phyloP scores from a whole-genome alignment of 2,888 invertebrate species.

The Tolmerus cingulatus region DNA sequence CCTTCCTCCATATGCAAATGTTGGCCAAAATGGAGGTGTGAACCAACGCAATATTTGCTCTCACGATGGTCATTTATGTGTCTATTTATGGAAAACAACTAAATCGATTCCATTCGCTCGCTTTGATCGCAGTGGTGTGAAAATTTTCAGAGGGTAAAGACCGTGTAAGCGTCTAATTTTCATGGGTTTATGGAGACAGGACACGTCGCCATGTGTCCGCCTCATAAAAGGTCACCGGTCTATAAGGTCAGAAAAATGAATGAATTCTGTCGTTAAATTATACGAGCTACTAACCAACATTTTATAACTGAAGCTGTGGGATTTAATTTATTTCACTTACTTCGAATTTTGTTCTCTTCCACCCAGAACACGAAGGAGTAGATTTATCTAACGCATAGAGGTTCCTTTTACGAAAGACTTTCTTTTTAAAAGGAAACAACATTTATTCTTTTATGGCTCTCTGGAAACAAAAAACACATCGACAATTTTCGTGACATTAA shows the following conservation, averaged over 20 bases:
- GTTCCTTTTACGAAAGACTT: too few species aligned
- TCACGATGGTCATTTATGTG: not conserved
- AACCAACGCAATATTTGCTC: not conserved
- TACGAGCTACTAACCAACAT: not conserved
- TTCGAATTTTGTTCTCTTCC: not conserved
- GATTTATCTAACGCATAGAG: not conserved
- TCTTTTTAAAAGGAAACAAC: too few species aligned
- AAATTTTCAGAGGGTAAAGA: not conserved
- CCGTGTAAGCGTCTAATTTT: not conserved
- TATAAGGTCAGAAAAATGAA: not conserved
- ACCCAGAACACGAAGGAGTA: not conserved
- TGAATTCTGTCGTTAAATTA: not conserved
- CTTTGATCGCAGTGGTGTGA: not conserved
- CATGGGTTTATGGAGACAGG: not conserved
- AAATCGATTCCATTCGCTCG: not conserved
- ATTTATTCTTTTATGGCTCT: too few species aligned
- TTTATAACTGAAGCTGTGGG: not conserved
- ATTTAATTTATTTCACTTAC: not conserved
- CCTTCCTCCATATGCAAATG: not conserved
- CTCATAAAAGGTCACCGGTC: not conserved
- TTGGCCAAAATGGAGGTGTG: not conserved
- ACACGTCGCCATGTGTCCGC: not conserved
- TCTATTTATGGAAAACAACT: not conserved
- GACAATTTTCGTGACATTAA: not conserved
- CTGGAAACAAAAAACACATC: not conserved